Percentiles rank a stretch among this genome's conserved stretches.
Evolutionary conservation across 2,888 invertebrate genomes (phyloP).

Genomic region (Ametastegia equiseti): DNA sequence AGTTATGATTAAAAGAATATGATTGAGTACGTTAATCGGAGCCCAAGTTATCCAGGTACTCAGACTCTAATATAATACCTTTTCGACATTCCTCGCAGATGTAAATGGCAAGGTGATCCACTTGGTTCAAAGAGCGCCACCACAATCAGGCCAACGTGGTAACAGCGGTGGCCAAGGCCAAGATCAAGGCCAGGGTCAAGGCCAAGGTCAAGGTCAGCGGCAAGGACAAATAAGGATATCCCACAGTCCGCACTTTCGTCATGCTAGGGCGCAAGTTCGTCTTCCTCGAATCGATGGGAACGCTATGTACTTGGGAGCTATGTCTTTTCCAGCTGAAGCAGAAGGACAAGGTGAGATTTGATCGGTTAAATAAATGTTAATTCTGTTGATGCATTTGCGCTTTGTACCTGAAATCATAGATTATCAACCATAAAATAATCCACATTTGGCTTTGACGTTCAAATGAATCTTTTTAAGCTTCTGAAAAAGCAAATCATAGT

Average conservation of each 20-base stretch:
- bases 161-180: constrained; percentile 71
- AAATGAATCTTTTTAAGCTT: no score
- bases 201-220: constrained; percentile 65
- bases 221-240: constrained; percentile 48
- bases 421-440: no score
- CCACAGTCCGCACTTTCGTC: constrained; percentile 70
- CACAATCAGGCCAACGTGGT: constrained; percentile 77
- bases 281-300: constrained; percentile 72
- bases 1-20: neutral
- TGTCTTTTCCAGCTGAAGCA: constrained; percentile 78
- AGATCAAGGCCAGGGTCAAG: constrained; percentile 70
- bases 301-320: constrained; percentile 80
- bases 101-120: constrained; percentile 95
- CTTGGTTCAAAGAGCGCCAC: constrained; percentile 92
- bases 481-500: neutral
- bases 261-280: constrained; percentile 51
- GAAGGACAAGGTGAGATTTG: constrained; percentile 61
- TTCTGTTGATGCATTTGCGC: no score
- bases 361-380: neutral
- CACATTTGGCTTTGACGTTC: no score
- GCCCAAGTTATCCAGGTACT: neutral
- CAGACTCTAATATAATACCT: neutral
- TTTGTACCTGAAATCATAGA: no score
- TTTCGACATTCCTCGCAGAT: constrained; percentile 77
- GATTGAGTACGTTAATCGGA: neutral